Base-by-base conservation (phyloP, 2,888 invertebrate genomes). In the Drosophila mercatorum region DNA sequence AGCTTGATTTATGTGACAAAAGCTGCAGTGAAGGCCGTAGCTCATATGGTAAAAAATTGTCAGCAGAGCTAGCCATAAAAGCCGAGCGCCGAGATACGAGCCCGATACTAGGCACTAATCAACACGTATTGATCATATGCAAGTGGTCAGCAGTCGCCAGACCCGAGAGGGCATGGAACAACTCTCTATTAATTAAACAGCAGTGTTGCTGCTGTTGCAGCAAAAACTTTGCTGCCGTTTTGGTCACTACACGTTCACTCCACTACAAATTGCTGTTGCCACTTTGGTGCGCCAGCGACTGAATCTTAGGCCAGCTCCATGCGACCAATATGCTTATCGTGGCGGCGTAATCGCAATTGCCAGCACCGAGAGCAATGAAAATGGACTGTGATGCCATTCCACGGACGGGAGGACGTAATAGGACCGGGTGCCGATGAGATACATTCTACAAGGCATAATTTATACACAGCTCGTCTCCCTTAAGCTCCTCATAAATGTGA, bases 251-350 rank as follows among this genome's bases (percentile, higher is more conserved):
- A 90, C 86, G 86, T 87, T 87, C 86, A 83, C 81, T 69, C 73
- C 66, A 71, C 86, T 89, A 87, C 86, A 87, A 87, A 87, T 87
- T 87, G 86, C 90, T 87, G 78, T 87, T 90, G 86, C 86, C 86
- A 87, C 86, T 87, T 87, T 89, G 66, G 89, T 83, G 72, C 83
- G 72, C 69, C 81, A 86, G 53, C 74, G 31, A 64, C 64, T 60
- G 74, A 75, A 80, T 70, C 71, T 70, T 81, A 75, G 26, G 46
- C 47, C 53, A 49, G 49, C 49, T 49, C 40, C 57, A 75, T 47
- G 58, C 61, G 59, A 72, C 89, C 79, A 81, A 85, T 86, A 90
- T 89, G 86, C 86, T 87, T 87, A 87, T 83, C 82, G 74, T 28
- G 63, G 58, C 56, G 51, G 52, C 65, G 61, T 66, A 60, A 81